These are phyloP conservation scores for Potorous gilbertii DNA, from an alignment of 2,797 vertebrate species.

Conservation along the genomic window DNA sequence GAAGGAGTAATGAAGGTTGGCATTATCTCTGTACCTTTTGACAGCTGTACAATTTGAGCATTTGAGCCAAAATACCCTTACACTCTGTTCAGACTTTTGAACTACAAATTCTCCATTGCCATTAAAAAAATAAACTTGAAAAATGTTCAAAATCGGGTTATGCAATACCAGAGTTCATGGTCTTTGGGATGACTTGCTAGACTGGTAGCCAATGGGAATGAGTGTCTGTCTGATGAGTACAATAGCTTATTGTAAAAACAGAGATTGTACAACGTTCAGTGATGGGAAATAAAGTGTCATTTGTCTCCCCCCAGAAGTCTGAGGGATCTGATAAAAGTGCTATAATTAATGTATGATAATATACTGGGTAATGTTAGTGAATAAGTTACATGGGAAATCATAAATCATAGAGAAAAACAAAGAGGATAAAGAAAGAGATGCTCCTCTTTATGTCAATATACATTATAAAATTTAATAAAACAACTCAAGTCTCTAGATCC, in stretches of 20 bases:
- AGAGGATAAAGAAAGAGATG: not conserved
- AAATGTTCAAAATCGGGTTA: not conserved
- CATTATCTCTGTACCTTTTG: constrained; percentile 81
- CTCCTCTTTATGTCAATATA: not conserved
- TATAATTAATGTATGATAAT: not conserved
- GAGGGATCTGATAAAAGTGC: not conserved
- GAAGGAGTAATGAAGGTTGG: constrained; percentile 84
- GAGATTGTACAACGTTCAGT: not conserved
- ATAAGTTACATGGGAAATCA: not conserved
- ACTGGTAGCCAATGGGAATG: constrained; percentile 11
- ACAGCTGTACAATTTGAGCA: constrained; percentile 70
- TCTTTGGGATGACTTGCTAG: constrained; percentile 1
- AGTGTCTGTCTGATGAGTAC: not conserved
- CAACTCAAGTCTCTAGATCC: not conserved
- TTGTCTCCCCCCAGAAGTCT: not conserved
- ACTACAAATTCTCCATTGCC: constrained; percentile 40
- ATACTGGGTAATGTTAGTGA: not conserved
- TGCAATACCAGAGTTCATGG: not conserved
- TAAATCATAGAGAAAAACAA: not conserved
- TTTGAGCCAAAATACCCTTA: constrained; percentile 34
- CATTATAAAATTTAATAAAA: not conserved
- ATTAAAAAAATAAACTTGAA: constrained; percentile 51
- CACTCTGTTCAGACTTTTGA: constrained; percentile 51
- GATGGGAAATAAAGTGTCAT: not conserved
- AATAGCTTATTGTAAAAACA: not conserved